Percentiles rank a stretch among this genome's conserved stretches.
Conservation (phyloP, 2,797 vertebrate species). For the Valencia hispanica region DNA sequence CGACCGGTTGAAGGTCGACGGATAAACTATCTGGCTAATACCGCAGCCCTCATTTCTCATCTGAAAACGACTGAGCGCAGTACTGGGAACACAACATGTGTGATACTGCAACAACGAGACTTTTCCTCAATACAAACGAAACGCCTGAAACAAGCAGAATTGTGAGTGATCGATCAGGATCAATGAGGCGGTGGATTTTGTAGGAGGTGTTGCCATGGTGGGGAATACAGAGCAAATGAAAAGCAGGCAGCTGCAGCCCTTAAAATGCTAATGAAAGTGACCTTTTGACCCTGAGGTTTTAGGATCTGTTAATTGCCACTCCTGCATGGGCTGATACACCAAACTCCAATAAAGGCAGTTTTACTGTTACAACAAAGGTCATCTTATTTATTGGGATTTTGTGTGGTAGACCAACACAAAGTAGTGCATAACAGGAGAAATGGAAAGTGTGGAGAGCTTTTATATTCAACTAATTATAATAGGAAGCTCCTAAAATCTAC, state of each 20-base stretch:
- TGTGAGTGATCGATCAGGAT: slow-evolving; percentile 68
- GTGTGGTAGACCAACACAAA: not conserved
- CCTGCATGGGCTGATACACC: not conserved
- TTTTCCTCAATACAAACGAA: not conserved
- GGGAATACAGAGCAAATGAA: slow-evolving; percentile 23
- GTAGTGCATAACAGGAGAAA: no score
- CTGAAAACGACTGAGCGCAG: not conserved
- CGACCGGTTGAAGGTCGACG: slow-evolving; percentile 8
- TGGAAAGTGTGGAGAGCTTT: no score
- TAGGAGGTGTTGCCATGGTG: slow-evolving; percentile 53
- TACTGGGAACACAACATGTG: not conserved
- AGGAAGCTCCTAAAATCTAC: no score
- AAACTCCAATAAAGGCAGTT: not conserved
- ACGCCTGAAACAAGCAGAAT: slow-evolving; percentile 38
- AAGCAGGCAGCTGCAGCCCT: slow-evolving; percentile 27
- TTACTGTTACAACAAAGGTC: no score
- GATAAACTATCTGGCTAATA: not conserved
- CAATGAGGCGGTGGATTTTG: slow-evolving; percentile 55
- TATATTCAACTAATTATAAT: no score
- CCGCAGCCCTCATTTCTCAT: not conserved
- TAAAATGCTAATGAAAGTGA: slow-evolving; percentile 60
- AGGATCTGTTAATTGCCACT: slow-evolving; percentile 1
- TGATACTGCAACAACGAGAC: slow-evolving; percentile 16
- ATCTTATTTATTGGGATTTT: not conserved
- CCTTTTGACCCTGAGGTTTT: slow-evolving; percentile 36